Conservation (phyloP, 2,797 vertebrate genomes). For the Acanthopagrus latus region DNA sequence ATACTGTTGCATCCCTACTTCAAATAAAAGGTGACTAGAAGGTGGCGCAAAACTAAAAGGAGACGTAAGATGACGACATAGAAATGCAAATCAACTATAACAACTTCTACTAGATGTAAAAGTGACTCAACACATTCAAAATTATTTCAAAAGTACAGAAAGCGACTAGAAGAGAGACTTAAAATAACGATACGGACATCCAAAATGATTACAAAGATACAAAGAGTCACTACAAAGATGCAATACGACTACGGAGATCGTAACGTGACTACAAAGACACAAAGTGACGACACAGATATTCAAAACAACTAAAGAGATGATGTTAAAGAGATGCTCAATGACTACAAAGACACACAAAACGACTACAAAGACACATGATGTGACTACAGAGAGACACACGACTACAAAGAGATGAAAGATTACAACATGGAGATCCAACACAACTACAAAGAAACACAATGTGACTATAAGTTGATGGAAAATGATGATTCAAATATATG, state of each 20-base stretch:
- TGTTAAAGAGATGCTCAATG: neutral
- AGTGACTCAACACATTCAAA: too few species aligned
- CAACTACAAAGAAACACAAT: neutral
- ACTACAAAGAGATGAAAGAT: neutral
- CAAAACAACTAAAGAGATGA: neutral
- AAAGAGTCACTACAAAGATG: neutral
- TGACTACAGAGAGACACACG: neutral
- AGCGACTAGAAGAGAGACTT: too few species aligned
- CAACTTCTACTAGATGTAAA: too few species aligned
- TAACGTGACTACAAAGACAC: neutral
- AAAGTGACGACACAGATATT: neutral
- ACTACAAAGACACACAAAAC: neutral
- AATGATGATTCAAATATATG: too few species aligned
- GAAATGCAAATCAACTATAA: too few species aligned
- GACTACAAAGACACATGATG: neutral
- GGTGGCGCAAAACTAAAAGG: too few species aligned
- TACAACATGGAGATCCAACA: neutral
- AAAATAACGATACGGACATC: too few species aligned
- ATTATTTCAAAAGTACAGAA: too few species aligned
- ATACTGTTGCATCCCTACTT: too few species aligned
- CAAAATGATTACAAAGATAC: neutral
- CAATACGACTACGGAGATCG: neutral
- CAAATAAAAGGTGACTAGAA: too few species aligned
- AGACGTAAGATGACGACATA: too few species aligned
- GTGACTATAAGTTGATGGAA: too few species aligned